These are phyloP conservation scores for Nothocercus nigrocapillus DNA, from an alignment of 2,113 vertebrate genomes.

Conservation along the genomic window DNA sequence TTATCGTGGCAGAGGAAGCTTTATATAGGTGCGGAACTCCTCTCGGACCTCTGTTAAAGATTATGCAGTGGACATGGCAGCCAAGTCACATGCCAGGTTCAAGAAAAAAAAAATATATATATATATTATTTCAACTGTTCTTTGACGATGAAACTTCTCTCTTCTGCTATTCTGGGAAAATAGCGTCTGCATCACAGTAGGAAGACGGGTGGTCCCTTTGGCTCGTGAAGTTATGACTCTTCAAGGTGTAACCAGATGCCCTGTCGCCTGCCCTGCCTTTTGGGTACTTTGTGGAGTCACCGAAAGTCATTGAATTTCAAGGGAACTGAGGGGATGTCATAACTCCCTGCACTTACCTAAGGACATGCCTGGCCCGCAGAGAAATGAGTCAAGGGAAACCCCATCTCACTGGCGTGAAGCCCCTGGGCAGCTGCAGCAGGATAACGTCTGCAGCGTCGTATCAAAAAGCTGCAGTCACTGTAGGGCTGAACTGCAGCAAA, in stretches of 20 bases:
- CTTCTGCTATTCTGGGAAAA: not conserved
- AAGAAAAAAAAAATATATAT: not conserved
- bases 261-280: not conserved
- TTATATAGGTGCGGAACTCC: not conserved
- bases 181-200: not conserved
- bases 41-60: not conserved
- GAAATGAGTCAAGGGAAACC: not conserved
- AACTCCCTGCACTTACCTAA: not conserved
- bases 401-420: not conserved
- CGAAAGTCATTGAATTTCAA: not conserved
- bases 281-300: rapidly evolving
- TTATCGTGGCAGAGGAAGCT: not conserved
- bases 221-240: not conserved
- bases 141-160: not conserved
- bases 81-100: not conserved
- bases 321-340: not conserved
- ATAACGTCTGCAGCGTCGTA: not conserved
- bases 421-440: not conserved
- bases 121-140: not conserved
- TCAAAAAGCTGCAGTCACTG: not conserved
- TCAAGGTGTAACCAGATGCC: not conserved
- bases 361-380: not conserved
- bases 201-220: not conserved
- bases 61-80: not conserved
- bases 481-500: not conserved